Base-by-base conservation (phyloP, 1,140 invertebrate species). In the Samia ricini region DNA sequence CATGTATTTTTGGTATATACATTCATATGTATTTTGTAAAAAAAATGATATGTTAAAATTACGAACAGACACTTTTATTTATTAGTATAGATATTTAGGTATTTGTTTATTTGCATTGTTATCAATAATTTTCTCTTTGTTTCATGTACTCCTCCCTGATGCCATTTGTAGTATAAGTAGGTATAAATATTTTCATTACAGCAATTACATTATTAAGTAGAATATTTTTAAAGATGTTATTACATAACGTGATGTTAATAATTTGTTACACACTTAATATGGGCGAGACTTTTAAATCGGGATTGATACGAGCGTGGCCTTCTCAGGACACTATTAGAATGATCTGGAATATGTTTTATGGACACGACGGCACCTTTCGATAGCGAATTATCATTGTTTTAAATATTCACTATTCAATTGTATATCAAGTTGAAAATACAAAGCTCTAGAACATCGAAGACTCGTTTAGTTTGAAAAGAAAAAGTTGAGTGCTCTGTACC, bases 81-180 rank as follows among this genome's bases (percentile, higher is more conserved):
- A 26, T 42, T 42, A 15, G 10, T 42, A 42, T 42, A 42, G 33
- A 15, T 42, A 3, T 42, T 42, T 42, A 42, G 33, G 33, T 10
- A 42, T n/a, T n/a, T 42, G 33, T 42, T 42, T 42, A 42, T 12
- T 52, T 4, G 6, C 21, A 22, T 50, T 52, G 20, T 52, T 23
- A 52, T 52, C 12, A 52, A 52, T 52, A 68, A 74, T 69, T 64
- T 77, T 73, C 59, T 74, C 74, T 86, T 84, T 86, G 83, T 86
- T 86, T 83, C 84, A 87, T 87, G 84, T 87, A 87, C 82, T 70
- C 67, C 72, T 66, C 76, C 72, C 72, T 83, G 82, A 85, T 72
- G 79, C 64, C 77, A 76, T 70, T 68, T 65, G 71, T 85, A 82
- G 81, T 82, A 82, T 87, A 75, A 82, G 72, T 79, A 87, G 73